Evolutionary conservation across 2,797 vertebrate genomes (phyloP), one percentile per base, ranked within the genome.

Genomic region (Vultur gryphus): DNA sequence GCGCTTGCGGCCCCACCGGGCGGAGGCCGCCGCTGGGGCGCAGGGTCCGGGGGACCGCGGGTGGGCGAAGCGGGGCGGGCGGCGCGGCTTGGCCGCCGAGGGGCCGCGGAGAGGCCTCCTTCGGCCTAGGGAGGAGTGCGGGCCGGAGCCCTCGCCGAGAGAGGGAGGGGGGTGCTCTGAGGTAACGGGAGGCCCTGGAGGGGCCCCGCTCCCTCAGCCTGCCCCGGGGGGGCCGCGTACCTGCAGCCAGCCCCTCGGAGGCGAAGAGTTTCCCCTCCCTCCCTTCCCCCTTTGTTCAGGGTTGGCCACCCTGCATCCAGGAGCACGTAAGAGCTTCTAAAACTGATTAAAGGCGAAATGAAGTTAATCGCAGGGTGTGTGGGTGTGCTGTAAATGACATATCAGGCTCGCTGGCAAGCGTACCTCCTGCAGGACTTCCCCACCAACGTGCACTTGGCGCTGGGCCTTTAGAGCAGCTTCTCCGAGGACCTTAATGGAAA

Each of bases 331-430:
- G 81, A 52, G 61, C 82, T 43, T 62, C 73, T 80, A 16, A 29
- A 73, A 82, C 48, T 69, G 90, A 73, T 95, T 70, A 90, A 83
- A 92, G 90, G 65, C 65, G 44, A 84, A 71, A 35, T 33, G 80
- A 65, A 95, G 93, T 90, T 90, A 91, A 91, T 94, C 10, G 83
- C 41, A 57, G 94, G 91, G 83, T 46, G 89, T 59, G 83, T 62
- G 93, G 75, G 84, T 78, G 95, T 33, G 64, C 73, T 62, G 78
- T 55, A 57, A 62, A 55, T 83, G 89, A 46, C 89, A 77, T n/a
- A 6, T 3, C 65, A 2, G 93, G 88, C 71, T 51, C 12, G 20
- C 65, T 48, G 90, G 93, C 79, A 11, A 23, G 67, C 33, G 7
- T 12, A 28, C 67, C 51, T 84, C 29, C 73, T 16, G 92, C 80